Evolutionary conservation across 1,140 invertebrate genomes (phyloP), one percentile per base, ranked within the genome.

Genomic region (Phortica variegata): DNA sequence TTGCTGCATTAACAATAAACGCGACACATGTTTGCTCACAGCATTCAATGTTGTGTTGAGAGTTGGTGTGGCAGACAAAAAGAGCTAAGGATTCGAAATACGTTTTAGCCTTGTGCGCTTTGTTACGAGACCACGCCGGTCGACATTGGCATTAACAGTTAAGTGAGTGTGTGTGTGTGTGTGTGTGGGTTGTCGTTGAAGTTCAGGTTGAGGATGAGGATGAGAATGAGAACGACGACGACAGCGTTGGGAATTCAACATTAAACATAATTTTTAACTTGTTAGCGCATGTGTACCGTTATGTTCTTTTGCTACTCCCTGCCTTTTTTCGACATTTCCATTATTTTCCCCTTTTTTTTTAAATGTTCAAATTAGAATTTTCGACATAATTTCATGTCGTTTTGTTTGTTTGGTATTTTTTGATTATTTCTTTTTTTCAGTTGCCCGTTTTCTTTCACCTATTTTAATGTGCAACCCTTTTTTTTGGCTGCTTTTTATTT

Each of bases 201-300:
- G n/a, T n/a, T n/a, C n/a, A n/a, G n/a, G n/a, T n/a, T n/a, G n/a
- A n/a, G n/a, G n/a, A n/a, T n/a, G n/a, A n/a, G n/a, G n/a, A n/a
- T n/a, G n/a, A n/a, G n/a, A n/a, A n/a, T n/a, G n/a, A n/a, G n/a
- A n/a, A n/a, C n/a, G n/a, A n/a, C n/a, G n/a, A n/a, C n/a, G n/a
- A n/a, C n/a, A n/a, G n/a, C n/a, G n/a, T n/a, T n/a, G n/a, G n/a
- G n/a, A n/a, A n/a, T n/a, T n/a, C n/a, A n/a, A 68, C 63, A 66
- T 66, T 66, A 66, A 66, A 66, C 63, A 65, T 66, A 66, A 66
- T 66, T 66, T 68, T 66, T 66, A 66, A 66, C 63, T 65, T 66
- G 63, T 66, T 66, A 63, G 60, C 59, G 32, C 26, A 53, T 58
- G 62, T 66, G 63, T 66, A 59, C 52, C 56, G 6, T 6, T 29